Conservation (phyloP, 2,888 invertebrate genomes). For the Yponomeuta sedellus region DNA sequence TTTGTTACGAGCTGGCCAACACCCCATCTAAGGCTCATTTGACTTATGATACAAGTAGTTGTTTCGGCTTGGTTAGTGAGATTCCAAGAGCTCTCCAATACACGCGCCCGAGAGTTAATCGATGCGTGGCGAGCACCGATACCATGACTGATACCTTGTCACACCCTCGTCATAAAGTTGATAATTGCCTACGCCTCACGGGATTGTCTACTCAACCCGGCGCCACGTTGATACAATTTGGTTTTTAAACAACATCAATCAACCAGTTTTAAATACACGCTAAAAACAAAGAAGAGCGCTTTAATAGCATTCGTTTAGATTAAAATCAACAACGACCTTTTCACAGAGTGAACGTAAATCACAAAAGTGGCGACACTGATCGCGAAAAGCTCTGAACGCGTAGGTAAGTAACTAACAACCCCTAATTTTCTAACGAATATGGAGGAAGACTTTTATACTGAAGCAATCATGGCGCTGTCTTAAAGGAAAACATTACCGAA, state of each 20-base stretch:
- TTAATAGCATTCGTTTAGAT: not conserved
- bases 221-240: not conserved
- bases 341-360: not conserved
- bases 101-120: not conserved
- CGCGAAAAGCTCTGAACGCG: not conserved
- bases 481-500: not conserved
- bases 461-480: not conserved
- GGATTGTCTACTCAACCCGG: constrained; percentile 2
- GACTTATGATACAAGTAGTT: not conserved
- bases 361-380: not conserved
- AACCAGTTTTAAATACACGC: not conserved
- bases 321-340: not conserved
- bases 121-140: constrained; percentile 3
- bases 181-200: not conserved
- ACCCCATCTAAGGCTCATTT: not conserved
- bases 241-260: not conserved
- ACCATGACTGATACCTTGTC: constrained; percentile 8
- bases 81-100: not conserved
- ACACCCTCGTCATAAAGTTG: constrained; percentile 11
- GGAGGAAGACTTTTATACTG: not conserved
- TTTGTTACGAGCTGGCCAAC: not conserved
- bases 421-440: not conserved
- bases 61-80: not conserved
- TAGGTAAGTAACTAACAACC: not conserved
- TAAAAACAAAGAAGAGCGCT: not conserved